These are phyloP conservation scores for Diabrotica undecimpunctata DNA, from an alignment of 1,140 invertebrate species.

Conservation along the genomic window DNA sequence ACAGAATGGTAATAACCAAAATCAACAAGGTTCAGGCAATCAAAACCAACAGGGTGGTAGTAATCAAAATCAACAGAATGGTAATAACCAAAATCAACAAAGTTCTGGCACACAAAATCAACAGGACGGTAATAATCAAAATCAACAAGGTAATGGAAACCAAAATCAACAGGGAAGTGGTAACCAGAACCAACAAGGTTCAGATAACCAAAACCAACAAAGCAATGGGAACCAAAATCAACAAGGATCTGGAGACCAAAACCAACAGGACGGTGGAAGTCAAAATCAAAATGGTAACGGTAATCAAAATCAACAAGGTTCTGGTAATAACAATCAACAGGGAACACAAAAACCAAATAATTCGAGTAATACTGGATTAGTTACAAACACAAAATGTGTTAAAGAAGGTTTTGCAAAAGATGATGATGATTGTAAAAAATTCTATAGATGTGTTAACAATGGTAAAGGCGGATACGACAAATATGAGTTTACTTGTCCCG, in stretches of 20 bases:
- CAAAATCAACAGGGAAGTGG: constrained; percentile 6
- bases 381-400: constrained; percentile 16
- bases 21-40: constrained; percentile 13
- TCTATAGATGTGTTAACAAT: constrained; percentile 63
- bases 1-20: constrained; percentile 7
- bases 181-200: not conserved
- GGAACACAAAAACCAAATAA: constrained; percentile 7
- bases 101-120: constrained; percentile 21
- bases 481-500: constrained; percentile 61
- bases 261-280: constrained; percentile 10
- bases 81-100: not conserved
- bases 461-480: constrained; percentile 51
- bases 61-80: not conserved
- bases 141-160: too few species aligned
- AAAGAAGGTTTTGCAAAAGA: constrained; percentile 47
- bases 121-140: not conserved
- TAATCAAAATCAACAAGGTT: constrained; percentile 20
- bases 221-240: constrained; percentile 29
- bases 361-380: constrained; percentile 22
- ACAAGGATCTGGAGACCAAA: constrained; percentile 16
- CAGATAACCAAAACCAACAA: constrained; percentile 21
- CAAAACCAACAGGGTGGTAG: constrained; percentile 23
- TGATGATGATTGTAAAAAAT: constrained; percentile 60
- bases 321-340: constrained; percentile 13
- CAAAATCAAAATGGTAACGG: constrained; percentile 28